Evolutionary conservation across 1,140 invertebrate genomes (phyloP).

Genomic region (Anastatus disparis): DNA sequence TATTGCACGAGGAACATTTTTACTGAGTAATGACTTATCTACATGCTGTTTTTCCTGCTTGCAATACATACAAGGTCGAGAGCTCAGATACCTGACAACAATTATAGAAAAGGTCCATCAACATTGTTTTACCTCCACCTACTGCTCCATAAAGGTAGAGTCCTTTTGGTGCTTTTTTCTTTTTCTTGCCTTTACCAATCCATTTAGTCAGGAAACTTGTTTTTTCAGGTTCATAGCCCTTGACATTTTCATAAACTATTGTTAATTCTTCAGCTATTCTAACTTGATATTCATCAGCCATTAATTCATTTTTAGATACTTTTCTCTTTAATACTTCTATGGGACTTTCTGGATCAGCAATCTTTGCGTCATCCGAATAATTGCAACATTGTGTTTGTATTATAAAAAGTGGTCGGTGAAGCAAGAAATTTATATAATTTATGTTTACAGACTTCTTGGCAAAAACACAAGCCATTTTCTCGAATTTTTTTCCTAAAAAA

Average conservation of each 20-base stretch:
- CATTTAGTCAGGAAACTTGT: constrained; percentile 62
- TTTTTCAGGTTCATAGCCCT: constrained; percentile 70
- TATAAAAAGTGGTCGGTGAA: constrained; percentile 43
- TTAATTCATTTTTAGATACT: constrained; percentile 72
- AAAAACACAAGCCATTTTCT: constrained; percentile 49
- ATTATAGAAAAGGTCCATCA: constrained; percentile 98
- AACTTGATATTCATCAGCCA: constrained; percentile 77
- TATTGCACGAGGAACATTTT: constrained; percentile 50
- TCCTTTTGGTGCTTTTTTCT: constrained; percentile 74
- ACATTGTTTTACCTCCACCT: constrained; percentile 97
- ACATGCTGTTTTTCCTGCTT: constrained; percentile 38
- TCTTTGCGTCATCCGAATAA: constrained; percentile 39
- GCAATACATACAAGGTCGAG: constrained; percentile 43
- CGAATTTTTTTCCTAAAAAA: constrained; percentile 32
- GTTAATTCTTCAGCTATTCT: constrained; percentile 77
- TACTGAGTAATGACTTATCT: constrained; percentile 7
- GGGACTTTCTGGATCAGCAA: constrained; percentile 57
- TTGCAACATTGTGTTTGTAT: constrained; percentile 36
- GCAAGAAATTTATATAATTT: constrained; percentile 44
- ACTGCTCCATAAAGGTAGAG: constrained; percentile 88
- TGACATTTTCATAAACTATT: constrained; percentile 74
- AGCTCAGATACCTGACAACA: constrained; percentile 71
- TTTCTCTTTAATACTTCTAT: constrained; percentile 68
- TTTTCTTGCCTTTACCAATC: constrained; percentile 60
- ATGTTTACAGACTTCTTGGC: constrained; percentile 45